These are phyloP conservation scores for Sebastes umbrosus DNA, from an alignment of 2,797 vertebrate species.

Conservation along the genomic window DNA sequence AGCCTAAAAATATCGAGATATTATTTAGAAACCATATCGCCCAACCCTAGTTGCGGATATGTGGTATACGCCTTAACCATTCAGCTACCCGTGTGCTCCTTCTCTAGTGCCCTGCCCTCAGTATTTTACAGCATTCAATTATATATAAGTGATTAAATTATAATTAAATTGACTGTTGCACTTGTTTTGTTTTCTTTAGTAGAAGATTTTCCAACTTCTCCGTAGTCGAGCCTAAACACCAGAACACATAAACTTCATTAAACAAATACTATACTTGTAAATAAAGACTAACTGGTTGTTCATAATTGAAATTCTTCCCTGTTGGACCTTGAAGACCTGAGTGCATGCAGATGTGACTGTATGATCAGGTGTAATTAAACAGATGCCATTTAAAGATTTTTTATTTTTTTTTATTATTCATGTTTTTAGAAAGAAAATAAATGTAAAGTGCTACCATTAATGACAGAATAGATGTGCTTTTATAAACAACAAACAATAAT, in stretches of 20 bases:
- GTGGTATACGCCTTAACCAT: not conserved
- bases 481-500: not conserved
- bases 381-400: not conserved
- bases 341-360: not conserved
- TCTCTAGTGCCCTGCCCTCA: not conserved
- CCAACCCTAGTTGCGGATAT: no score
- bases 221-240: not conserved
- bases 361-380: not conserved
- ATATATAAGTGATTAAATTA: not conserved
- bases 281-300: not conserved
- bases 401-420: not conserved
- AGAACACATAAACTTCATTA: not conserved
- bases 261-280: not conserved
- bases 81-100: no score
- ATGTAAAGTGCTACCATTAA: not conserved
- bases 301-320: not conserved
- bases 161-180: not conserved
- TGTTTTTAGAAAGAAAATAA: constrained; percentile 12
- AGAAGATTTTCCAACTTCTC: not conserved
- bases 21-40: no score
- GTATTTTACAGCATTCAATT: not conserved
- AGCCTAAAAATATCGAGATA: no score
- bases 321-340: not conserved
- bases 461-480: not conserved
- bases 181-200: not conserved